Conservation (phyloP, 2,113 vertebrate species). For the Amia ocellicauda region DNA sequence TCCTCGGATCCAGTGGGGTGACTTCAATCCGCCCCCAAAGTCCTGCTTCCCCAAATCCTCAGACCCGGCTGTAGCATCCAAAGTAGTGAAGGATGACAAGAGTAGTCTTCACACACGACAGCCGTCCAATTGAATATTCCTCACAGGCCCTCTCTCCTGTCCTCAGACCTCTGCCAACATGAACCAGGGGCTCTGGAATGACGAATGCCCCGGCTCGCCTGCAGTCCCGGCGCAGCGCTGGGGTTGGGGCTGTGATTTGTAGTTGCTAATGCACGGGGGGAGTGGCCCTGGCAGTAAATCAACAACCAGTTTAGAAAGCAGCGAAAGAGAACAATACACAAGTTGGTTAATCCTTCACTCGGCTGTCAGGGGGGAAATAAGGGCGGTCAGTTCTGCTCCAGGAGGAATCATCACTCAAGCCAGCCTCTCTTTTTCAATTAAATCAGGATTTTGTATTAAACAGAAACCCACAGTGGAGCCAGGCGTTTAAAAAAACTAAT, state of each 20-base stretch:
- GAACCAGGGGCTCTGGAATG: not conserved
- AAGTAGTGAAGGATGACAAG: too few relatives aligned
- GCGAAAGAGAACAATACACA: constrained; percentile 10
- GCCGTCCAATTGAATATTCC: too few relatives aligned
- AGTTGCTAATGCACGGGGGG: constrained; percentile 26
- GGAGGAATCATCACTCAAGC: not conserved
- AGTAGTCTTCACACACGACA: too few relatives aligned
- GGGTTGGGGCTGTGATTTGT: constrained; percentile 11
- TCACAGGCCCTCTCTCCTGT: not conserved
- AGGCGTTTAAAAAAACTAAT: too few relatives aligned
- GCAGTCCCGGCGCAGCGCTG: not conserved
- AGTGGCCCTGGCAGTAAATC: constrained; percentile 26
- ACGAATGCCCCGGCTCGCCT: not conserved
- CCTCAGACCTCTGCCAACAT: not conserved
- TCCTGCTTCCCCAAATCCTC: not conserved
- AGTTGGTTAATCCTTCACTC: constrained; percentile 5
- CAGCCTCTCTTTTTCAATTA: too few relatives aligned
- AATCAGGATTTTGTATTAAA: too few relatives aligned
- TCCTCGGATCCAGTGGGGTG: not conserved
- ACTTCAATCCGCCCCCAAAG: not conserved
- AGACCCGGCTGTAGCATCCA: not conserved
- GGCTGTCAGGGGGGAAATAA: not conserved
- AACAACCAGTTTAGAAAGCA: constrained; percentile 12
- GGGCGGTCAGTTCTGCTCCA: not conserved
- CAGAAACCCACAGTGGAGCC: not conserved